These are phyloP conservation scores for Orgyia antiqua DNA, from an alignment of 2,888 invertebrate species.

Conservation along the genomic window DNA sequence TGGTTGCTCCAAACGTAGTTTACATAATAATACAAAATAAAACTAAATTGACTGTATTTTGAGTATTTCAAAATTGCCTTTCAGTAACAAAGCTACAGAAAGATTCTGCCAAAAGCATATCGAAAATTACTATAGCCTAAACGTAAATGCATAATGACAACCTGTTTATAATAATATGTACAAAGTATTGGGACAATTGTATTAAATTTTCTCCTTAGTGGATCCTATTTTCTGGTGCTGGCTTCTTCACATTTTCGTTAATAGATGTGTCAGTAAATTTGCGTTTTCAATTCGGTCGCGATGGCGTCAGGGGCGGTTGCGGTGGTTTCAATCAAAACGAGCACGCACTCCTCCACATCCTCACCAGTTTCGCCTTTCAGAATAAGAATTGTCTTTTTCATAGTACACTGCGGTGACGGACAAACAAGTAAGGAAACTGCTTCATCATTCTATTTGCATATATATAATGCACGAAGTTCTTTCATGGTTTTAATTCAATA, in stretches of 20 bases:
- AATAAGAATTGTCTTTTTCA: slow-evolving; percentile 78
- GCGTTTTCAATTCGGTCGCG: slow-evolving; percentile 66
- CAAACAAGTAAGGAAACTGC: slow-evolving; percentile 45
- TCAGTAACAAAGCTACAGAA: slow-evolving; percentile 2
- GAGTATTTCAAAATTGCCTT: slow-evolving; percentile 5
- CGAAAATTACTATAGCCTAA: slow-evolving; percentile 18
- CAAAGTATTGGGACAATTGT: slow-evolving; percentile 34
- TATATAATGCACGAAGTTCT: neutral
- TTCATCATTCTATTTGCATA: no score
- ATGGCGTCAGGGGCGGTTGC: slow-evolving; percentile 28
- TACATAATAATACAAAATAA: slow-evolving; percentile 23
- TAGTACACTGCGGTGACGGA: slow-evolving; percentile 51
- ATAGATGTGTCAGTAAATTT: slow-evolving; percentile 75
- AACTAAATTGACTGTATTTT: slow-evolving; percentile 5
- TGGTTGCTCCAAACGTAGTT: slow-evolving; percentile 16
- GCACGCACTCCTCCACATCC: slow-evolving; percentile 75
- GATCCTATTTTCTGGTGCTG: slow-evolving; percentile 55
- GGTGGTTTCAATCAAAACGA: slow-evolving; percentile 72
- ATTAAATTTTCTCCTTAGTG: slow-evolving; percentile 27
- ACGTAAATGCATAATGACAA: slow-evolving; percentile 15
- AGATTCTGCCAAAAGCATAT: slow-evolving; percentile 16
- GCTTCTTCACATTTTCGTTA: slow-evolving; percentile 60
- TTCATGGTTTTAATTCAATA: neutral
- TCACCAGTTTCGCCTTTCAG: slow-evolving; percentile 69
- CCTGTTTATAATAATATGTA: slow-evolving; percentile 30